These are phyloP conservation scores for Urosaurus nigricauda DNA, from an alignment of 2,797 vertebrate genomes.

Conservation along the genomic window DNA sequence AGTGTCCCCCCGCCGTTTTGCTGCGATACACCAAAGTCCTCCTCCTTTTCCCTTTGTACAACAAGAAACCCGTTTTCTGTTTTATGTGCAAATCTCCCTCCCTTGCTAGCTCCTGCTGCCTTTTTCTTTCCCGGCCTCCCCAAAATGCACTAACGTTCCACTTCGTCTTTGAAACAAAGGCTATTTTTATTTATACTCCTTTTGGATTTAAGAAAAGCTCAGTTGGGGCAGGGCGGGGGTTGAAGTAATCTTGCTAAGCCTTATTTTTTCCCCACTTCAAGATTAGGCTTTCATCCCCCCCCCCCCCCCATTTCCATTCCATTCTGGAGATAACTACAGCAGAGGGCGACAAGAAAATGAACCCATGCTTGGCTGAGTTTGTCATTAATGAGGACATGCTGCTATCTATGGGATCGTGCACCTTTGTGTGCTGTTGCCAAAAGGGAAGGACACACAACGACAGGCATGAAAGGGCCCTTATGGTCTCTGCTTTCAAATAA, in stretches of 20 bases:
- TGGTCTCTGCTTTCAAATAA: neutral
- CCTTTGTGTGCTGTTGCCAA: constrained; percentile 17
- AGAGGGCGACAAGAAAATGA: neutral
- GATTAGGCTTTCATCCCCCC: constrained; percentile 34
- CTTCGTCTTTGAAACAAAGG: constrained; percentile 39
- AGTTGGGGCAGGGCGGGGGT: constrained; percentile 43
- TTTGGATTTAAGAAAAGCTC: constrained; percentile 52
- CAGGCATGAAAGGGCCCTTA: neutral
- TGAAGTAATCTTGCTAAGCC: constrained; percentile 60
- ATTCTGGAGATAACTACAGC: constrained; percentile 51
- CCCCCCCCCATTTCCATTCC: constrained; percentile 26
- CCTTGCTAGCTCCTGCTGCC: neutral
- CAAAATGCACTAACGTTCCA: rapidly evolving
- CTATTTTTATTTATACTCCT: constrained; percentile 45
- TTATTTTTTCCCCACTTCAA: constrained; percentile 23
- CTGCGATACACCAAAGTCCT: neutral
- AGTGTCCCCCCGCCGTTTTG: neutral
- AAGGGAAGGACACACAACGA: constrained; percentile 53
- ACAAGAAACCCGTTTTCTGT: constrained; percentile 19
- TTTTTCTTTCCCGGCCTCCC: neutral
- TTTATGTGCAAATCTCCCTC: constrained; percentile 31
- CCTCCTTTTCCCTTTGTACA: neutral
- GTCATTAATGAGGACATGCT: constrained; percentile 49
- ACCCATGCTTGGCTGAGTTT: constrained; percentile 52
- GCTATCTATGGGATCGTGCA: constrained; percentile 43